Percentiles rank a stretch among this genome's conserved stretches.
These are phyloP conservation scores for Trypoxylus dichotomus DNA, from an alignment of 1,140 invertebrate genomes.

Conservation along the genomic window DNA sequence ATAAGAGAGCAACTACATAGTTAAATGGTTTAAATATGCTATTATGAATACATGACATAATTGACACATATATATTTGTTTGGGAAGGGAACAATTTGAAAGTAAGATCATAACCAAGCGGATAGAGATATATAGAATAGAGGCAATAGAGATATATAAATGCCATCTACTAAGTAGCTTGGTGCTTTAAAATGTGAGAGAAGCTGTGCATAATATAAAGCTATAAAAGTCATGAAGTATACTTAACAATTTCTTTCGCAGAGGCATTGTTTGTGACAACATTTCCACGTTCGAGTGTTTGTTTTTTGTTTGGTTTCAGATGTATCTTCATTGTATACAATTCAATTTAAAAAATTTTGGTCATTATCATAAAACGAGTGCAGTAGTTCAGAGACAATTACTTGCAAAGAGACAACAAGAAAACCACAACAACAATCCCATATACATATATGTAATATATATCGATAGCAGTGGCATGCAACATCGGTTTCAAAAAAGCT, in stretches of 20 bases:
- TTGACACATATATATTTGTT: constrained; percentile 44
- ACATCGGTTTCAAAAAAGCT: constrained; percentile 37
- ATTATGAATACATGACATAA: constrained; percentile 44
- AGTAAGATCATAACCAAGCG: background rate
- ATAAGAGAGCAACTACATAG: constrained; percentile 10
- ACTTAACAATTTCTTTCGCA: background rate
- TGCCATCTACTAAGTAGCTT: background rate
- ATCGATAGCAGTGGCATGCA: constrained; percentile 44
- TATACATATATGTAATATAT: constrained; percentile 12
- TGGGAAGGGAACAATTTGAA: constrained; percentile 14
- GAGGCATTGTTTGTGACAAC: background rate
- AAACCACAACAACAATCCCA: constrained; percentile 48
- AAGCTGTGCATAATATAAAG: background rate
- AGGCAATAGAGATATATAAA: background rate
- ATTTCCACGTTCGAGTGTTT: background rate
- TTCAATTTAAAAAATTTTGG: constrained; percentile 32
- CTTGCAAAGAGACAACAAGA: constrained; percentile 42
- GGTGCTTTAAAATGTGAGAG: background rate
- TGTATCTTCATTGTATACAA: background rate
- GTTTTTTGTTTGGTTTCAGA: background rate
- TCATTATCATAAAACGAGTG: constrained; percentile 7
- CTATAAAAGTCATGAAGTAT: background rate
- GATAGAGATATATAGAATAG: background rate
- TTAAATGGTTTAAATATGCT: background rate
- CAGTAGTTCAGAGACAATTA: constrained; percentile 6